Base-by-base conservation (phyloP, 1,140 invertebrate genomes). In the Papilio xuthus region DNA sequence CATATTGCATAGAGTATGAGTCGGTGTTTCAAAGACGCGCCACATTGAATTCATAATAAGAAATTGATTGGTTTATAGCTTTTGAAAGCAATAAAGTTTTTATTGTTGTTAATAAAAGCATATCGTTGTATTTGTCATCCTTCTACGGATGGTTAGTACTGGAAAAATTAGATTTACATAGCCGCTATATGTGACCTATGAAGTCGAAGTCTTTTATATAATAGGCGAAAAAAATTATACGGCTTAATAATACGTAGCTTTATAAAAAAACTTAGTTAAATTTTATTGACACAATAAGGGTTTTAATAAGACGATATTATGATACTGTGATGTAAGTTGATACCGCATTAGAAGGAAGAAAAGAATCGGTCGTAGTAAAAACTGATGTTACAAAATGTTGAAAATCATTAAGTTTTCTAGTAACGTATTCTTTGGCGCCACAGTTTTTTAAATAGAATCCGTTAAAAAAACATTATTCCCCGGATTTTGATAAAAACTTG, bases 41-140 rank as follows among this genome's bases (percentile, higher is more conserved):
- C 77, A 85, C 80, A 53, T 71, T 77, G 84, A 85, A 86, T 86
- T 82, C 78, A 71, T 82, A 83, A 87, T 85, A 79, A 63, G 32
- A 80, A 82, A 86, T 86, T 86, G 85, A 87, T 88, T 86, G 81
- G 82, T 84, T 83, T 83, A 84, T 82, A 77, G 79, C 79, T 73
- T 79, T 63, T 81, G 83, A 82, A 79, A 74, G 78, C 81, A 83
- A 85, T 84, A 82, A 82, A 83, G 69, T 83, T 80, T n/a, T 81
- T 82, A 80, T 82, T 82, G 80, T 84, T 83, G 79, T 79, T 82
- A 80, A 78, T 82, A 79, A 82, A 72, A 76, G 50, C 53, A 76
- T 76, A 76, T 76, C 32, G 74, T 32, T 76, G 53, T 76, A 60
- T 41, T 63, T 42, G 53, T 60, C 18, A 56, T 75, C 50, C 28